Evolutionary conservation across 2,113 vertebrate species (phyloP).

Genomic region (Actinemys pallida): DNA sequence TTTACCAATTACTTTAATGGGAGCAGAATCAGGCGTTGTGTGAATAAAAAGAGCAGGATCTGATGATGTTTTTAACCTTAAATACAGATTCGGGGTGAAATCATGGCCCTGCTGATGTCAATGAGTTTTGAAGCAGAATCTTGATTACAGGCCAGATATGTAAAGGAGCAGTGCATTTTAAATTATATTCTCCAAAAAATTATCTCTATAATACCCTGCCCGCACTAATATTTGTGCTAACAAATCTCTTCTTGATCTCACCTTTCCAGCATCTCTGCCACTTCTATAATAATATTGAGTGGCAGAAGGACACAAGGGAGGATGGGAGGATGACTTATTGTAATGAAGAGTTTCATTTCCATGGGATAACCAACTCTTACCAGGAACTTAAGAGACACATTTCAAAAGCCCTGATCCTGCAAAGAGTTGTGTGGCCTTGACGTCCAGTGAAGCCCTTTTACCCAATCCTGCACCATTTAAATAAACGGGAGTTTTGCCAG

Average conservation of each 20-base stretch:
- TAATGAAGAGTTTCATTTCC: neutral
- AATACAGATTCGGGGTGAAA: neutral
- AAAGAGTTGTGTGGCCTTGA: neutral
- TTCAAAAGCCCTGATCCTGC: neutral
- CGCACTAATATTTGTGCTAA: fast-evolving
- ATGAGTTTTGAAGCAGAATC: neutral
- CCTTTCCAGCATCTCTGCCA: neutral
- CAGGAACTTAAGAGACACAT: neutral
- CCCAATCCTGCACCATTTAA: neutral
- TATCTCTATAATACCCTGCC: fast-evolving
- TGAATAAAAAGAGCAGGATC: neutral
- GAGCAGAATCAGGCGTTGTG: neutral
- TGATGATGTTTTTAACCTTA: neutral
- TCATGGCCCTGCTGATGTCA: neutral
- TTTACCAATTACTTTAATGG: neutral
- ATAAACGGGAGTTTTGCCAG: neutral
- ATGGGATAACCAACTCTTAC: neutral
- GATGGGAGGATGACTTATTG: neutral
- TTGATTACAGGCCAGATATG: neutral
- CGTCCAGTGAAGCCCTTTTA: neutral
- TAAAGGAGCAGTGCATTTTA: fast-evolving
- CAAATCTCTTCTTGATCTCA: neutral
- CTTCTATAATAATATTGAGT: neutral
- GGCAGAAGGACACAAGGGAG: neutral
- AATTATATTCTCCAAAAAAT: neutral